A percentile compares a stretch with the other conserved stretches of the same genome.
Evolutionary conservation across 2,797 vertebrate genomes (phyloP).

Genomic region (Clarias laeviceps): DNA sequence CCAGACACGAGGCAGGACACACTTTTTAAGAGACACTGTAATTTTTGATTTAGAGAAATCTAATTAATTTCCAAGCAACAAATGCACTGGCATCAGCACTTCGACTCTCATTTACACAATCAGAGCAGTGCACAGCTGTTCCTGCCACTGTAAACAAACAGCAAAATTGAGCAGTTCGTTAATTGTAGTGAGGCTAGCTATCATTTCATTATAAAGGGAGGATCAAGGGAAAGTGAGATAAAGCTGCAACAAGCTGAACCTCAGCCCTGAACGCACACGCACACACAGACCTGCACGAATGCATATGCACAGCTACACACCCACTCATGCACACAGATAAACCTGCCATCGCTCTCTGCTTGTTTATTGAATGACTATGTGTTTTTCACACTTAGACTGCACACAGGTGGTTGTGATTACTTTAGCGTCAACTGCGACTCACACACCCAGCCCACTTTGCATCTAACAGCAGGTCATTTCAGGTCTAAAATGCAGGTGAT

Average conservation of each 20-base stretch:
- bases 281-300: background rate
- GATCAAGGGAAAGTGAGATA: background rate
- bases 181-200: conserved; percentile 57
- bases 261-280: background rate
- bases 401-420: conserved; percentile 50
- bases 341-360: conserved; percentile 30
- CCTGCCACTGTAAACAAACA: conserved; percentile 65
- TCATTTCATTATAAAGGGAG: conserved; percentile 42
- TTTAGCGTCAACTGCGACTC: conserved; percentile 13
- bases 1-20: conserved; percentile 60
- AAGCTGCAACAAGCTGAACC: conserved; percentile 4
- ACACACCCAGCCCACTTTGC: conserved; percentile 40
- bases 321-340: conserved; percentile 36
- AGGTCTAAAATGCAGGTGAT: conserved; percentile 46
- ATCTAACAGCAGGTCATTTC: conserved; percentile 29
- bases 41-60: conserved; percentile 73
- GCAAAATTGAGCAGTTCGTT: conserved; percentile 62
- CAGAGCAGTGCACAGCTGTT: conserved; percentile 71
- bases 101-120: conserved; percentile 76
- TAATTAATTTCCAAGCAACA: conserved; percentile 74
- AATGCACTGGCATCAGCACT: conserved; percentile 63
- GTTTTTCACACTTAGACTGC: conserved; percentile 48
- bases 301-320: background rate
- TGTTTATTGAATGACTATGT: conserved; percentile 42
- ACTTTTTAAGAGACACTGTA: conserved; percentile 66